phyloP scores from a whole-genome alignment of 1,140 invertebrate genomes.

The Coelopa frigida region DNA sequence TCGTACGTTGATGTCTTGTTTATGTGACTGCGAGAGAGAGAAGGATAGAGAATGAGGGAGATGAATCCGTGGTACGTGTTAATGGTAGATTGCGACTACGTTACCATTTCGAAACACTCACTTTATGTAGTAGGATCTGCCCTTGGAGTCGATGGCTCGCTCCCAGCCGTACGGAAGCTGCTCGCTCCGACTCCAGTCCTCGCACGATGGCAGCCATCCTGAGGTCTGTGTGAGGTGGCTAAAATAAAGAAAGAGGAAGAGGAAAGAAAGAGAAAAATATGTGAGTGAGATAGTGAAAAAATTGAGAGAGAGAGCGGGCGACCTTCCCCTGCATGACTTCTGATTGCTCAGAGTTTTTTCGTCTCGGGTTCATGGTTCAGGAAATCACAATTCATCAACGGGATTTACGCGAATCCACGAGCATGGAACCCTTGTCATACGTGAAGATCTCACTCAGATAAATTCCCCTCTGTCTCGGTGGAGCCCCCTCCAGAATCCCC shows the following conservation, averaged over 20 bases:
- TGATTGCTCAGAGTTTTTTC: too few relatives aligned
- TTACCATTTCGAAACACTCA: constrained; percentile 55
- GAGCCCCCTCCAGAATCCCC: too few relatives aligned
- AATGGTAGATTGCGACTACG: not conserved
- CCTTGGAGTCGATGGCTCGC: constrained; percentile 62
- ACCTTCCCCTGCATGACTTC: too few relatives aligned
- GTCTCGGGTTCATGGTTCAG: too few relatives aligned
- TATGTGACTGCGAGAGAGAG: constrained; percentile 51
- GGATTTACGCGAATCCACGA: too few relatives aligned
- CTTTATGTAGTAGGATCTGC: constrained; percentile 84
- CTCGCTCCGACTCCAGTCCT: constrained; percentile 59
- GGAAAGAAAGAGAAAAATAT: too few relatives aligned
- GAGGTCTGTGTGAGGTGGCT: constrained; percentile 72
- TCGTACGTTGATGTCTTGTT: constrained; percentile 87
- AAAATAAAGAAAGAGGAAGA: constrained; percentile 40
- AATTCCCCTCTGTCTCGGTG: too few relatives aligned
- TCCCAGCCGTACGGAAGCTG: constrained; percentile 84
- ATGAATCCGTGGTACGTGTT: not conserved
- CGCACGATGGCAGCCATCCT: constrained; percentile 76
- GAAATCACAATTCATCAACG: too few relatives aligned
- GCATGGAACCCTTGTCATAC: too few relatives aligned
- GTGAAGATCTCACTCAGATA: too few relatives aligned
- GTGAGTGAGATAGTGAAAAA: too few relatives aligned
- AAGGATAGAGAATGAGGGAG: not conserved
- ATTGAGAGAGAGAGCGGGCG: too few relatives aligned